Evolutionary conservation across 2,113 vertebrate species (phyloP).

Genomic region (Conger conger): DNA sequence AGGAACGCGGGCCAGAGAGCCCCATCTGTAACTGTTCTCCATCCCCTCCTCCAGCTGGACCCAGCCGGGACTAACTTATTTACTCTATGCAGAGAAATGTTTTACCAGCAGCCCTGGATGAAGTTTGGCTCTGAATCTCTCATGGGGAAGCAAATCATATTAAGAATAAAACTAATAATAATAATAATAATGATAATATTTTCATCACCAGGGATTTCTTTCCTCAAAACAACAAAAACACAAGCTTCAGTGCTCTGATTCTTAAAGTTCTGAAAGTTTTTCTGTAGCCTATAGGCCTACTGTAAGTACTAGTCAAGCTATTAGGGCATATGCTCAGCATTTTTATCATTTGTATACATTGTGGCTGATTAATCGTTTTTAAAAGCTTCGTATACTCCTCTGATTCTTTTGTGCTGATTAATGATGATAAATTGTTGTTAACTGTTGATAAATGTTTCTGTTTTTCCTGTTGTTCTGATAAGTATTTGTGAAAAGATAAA

Average conservation of each 20-base stretch:
- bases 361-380: neutral
- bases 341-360: neutral
- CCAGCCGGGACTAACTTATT: neutral
- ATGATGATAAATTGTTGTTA: too few species aligned
- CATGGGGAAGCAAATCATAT: neutral
- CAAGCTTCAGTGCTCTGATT: neutral
- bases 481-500: neutral
- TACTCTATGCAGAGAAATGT: neutral
- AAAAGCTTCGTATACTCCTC: neutral
- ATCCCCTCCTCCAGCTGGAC: neutral
- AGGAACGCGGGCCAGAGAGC: slow-evolving; percentile 20
- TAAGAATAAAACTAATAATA: too few species aligned
- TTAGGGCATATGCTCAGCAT: neutral
- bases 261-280: neutral
- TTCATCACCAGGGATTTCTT: neutral
- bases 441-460: neutral
- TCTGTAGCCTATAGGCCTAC: neutral
- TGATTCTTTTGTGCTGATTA: neutral
- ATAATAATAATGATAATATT: too few species aligned
- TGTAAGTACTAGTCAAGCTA: neutral
- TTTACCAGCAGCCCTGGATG: neutral
- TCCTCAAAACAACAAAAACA: neutral
- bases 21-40: slow-evolving; percentile 39
- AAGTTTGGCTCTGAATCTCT: neutral
- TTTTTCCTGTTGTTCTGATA: neutral